phyloP scores from a whole-genome alignment of 1,140 invertebrate species.

The Coptotermes formosanus region DNA sequence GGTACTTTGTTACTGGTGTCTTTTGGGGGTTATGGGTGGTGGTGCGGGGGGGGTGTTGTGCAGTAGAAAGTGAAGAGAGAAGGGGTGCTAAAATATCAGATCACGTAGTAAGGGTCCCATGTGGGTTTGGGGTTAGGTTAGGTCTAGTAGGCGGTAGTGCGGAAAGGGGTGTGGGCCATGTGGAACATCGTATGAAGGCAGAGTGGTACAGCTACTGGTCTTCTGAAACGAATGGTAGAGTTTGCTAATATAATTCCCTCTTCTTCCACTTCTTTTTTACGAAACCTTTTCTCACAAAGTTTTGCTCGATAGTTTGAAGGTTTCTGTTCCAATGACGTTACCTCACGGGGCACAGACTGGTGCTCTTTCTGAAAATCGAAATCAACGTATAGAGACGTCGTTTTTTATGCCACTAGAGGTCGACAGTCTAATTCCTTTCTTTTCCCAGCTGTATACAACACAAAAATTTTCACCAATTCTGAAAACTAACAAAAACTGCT shows the following conservation, averaged over 20 bases:
- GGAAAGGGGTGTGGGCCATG: not conserved
- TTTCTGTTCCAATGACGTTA: not conserved
- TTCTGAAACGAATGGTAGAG: slow-evolving; percentile 6
- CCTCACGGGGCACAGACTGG: not conserved
- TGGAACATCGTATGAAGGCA: not conserved
- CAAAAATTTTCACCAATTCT: not conserved
- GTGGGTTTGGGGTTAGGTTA: not conserved
- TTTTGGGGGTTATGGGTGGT: not conserved
- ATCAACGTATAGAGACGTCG: not conserved
- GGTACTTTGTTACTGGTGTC: slow-evolving; percentile 5
- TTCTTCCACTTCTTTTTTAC: not conserved
- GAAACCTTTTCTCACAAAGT: not conserved
- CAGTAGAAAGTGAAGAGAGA: not conserved
- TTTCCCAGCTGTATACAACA: not conserved
- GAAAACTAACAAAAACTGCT: not conserved
- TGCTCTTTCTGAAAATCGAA: not conserved
- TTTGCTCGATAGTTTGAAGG: not conserved
- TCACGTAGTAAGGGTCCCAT: not conserved
- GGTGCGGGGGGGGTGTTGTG: not conserved
- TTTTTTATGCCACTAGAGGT: not conserved
- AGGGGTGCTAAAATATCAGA: slow-evolving; percentile 3
- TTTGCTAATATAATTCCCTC: not conserved
- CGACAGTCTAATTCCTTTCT: not conserved
- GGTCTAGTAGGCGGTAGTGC: not conserved
- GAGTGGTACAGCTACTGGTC: not conserved